Conservation (phyloP, 2,113 vertebrate genomes). For the Callithrix jacchus region DNA sequence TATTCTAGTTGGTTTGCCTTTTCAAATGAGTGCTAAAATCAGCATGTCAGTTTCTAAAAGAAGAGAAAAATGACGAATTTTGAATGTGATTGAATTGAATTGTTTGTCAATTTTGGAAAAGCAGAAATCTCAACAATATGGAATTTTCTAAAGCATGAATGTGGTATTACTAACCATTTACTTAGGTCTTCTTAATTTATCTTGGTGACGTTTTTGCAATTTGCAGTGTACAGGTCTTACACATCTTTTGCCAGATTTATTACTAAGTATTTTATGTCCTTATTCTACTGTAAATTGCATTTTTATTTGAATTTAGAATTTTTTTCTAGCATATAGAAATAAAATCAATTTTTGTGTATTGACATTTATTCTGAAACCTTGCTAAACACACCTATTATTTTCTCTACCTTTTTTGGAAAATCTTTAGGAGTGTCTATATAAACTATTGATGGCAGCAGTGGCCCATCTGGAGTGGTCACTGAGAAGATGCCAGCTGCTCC, state of each 20-base stretch:
- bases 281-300: neutral
- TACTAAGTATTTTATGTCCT: neutral
- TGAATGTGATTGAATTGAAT: neutral
- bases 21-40: neutral
- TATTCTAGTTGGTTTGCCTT: neutral
- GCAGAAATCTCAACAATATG: neutral
- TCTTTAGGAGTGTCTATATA: neutral
- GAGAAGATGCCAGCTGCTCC: too few relatives aligned
- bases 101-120: neutral
- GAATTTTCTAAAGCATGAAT: neutral
- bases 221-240: neutral
- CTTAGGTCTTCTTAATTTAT: neutral
- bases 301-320: neutral
- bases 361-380: neutral
- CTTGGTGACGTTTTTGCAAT: neutral
- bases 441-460: neutral
- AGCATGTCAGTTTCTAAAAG: neutral
- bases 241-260: neutral
- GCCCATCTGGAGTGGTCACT: too few relatives aligned
- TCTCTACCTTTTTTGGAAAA: neutral
- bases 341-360: neutral
- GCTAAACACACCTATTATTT: neutral
- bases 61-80: neutral
- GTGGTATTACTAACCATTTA: neutral
- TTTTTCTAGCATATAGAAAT: neutral